These are phyloP conservation scores for Protophormia terraenovae DNA, from an alignment of 2,888 invertebrate species.

Conservation along the genomic window DNA sequence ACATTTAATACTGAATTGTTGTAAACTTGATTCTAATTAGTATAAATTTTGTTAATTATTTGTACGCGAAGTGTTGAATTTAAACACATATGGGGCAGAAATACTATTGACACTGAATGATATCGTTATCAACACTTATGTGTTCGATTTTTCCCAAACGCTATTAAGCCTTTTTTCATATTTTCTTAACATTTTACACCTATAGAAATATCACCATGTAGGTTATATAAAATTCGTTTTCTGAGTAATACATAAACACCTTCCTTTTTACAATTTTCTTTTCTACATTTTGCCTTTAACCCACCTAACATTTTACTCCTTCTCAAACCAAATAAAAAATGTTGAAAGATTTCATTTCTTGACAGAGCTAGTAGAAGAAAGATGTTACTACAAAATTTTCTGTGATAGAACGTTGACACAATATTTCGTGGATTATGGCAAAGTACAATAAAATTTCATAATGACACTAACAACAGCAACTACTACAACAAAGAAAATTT, in stretches of 20 bases:
- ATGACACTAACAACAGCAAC: conserved; percentile 41
- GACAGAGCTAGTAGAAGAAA: not conserved
- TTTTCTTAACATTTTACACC: no score
- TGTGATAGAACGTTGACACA: conserved; percentile 47
- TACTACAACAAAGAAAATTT: conserved; percentile 9
- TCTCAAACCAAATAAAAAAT: not conserved
- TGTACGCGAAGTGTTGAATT: no score
- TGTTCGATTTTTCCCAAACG: no score
- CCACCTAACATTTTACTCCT: not conserved
- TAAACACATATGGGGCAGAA: no score
- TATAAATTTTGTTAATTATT: no score
- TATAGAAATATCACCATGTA: no score
- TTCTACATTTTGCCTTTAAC: not conserved
- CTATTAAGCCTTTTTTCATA: no score
- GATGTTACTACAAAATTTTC: not conserved
- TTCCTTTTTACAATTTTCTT: not conserved
- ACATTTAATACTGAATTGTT: no score
- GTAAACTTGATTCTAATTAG: no score
- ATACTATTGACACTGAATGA: no score
- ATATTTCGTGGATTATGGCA: conserved; percentile 59
- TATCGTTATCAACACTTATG: no score
- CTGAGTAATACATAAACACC: no score
- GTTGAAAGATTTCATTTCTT: not conserved
- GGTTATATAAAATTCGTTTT: not conserved
- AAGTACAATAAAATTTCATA: conserved; percentile 50